These are phyloP conservation scores for Nettapus auritus DNA, from an alignment of 2,113 vertebrate genomes.

Conservation along the genomic window DNA sequence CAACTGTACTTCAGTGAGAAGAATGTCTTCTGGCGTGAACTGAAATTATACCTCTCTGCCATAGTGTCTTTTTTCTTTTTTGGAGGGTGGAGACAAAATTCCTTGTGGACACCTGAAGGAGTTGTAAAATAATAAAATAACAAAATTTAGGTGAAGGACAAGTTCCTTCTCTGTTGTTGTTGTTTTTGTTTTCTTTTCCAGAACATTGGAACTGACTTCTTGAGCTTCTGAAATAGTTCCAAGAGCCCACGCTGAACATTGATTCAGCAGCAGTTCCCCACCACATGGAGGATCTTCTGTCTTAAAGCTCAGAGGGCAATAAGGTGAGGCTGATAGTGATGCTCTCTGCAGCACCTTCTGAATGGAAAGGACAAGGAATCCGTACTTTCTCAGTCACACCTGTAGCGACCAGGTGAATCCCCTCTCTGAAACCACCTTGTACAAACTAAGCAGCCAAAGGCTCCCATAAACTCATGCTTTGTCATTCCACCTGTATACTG, in stretches of 20 bases:
- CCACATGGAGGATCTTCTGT: neutral
- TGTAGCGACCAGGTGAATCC: neutral
- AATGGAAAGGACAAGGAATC: neutral
- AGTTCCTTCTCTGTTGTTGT: no score
- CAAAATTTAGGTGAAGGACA: no score
- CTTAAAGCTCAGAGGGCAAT: neutral
- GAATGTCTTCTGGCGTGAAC: no score
- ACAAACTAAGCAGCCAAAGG: neutral
- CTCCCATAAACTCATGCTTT: neutral
- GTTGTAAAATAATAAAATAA: no score
- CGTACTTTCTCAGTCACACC: neutral
- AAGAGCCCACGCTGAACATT: neutral
- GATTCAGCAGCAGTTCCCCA: neutral
- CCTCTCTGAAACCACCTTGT: neutral
- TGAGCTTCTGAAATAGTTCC: neutral
- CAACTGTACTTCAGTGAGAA: no score
- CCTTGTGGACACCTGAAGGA: no score
- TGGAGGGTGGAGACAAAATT: no score
- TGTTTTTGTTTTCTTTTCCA: no score
- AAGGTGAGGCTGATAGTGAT: neutral
- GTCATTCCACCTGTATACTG: neutral
- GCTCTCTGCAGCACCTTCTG: neutral
- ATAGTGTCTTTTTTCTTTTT: no score
- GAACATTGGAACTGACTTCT: neutral
- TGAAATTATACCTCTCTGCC: no score